Conservation (phyloP, 2,113 vertebrate species). For the Microcebus murinus region DNA sequence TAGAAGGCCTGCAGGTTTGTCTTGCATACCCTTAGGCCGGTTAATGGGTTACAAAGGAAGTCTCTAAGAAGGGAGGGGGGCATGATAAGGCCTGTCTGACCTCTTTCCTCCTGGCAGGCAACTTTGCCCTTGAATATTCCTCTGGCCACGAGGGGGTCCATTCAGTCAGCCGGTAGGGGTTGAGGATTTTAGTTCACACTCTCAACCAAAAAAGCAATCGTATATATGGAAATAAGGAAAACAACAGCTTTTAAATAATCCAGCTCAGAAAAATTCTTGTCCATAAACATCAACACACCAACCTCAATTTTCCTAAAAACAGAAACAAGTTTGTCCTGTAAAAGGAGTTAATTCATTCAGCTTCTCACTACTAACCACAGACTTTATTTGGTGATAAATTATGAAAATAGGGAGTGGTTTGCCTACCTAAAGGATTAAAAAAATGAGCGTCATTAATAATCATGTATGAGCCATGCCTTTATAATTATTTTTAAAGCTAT, state of each 20-base stretch:
- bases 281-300: neutral
- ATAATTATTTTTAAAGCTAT: neutral
- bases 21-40: too few species aligned
- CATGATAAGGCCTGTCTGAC: too few species aligned
- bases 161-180: too few species aligned
- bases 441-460: neutral
- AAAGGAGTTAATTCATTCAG: neutral
- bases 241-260: neutral
- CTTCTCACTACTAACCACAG: neutral
- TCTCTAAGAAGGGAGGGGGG: too few species aligned
- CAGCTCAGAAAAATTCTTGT: constrained; percentile 13
- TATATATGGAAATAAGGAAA: neutral
- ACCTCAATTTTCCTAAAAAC: neutral
- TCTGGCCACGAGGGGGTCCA: too few species aligned
- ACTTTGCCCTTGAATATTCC: too few species aligned
- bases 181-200: too few species aligned
- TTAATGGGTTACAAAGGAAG: too few species aligned
- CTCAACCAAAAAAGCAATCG: neutral
- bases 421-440: constrained; percentile 38
- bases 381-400: neutral
- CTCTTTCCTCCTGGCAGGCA: too few species aligned
- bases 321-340: constrained; percentile 17
- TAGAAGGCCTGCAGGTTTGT: too few species aligned
- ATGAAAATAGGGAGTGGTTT: constrained; percentile 28
- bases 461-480: neutral